Conservation (phyloP, 2,113 vertebrate genomes). For the Setophaga kirtlandii region DNA sequence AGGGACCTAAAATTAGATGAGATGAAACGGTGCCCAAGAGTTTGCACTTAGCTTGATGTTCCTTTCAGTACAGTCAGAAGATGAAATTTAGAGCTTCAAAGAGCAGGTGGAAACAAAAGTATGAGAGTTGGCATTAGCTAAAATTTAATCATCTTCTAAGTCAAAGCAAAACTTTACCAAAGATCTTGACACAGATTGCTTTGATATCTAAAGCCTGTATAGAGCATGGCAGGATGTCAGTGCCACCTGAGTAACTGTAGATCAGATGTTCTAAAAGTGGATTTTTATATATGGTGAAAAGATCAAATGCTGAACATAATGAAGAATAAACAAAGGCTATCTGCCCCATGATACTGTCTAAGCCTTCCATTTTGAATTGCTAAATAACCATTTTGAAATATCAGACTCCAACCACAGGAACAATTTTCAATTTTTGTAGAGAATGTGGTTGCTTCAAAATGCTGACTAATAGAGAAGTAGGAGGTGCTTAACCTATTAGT, state of each 20-base stretch:
- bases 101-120: constrained; percentile 23
- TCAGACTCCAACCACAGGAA: not conserved
- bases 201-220: not conserved
- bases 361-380: not conserved
- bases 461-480: not conserved
- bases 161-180: not conserved
- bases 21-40: constrained; percentile 23
- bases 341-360: not conserved
- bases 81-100: constrained; percentile 37
- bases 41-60: constrained; percentile 33
- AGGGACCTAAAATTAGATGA: constrained; percentile 44
- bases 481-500: not conserved
- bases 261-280: not conserved
- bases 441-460: not conserved
- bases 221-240: not conserved
- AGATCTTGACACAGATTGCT: not conserved
- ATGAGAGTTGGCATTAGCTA: not conserved
- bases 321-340: not conserved
- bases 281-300: not conserved
- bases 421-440: not conserved
- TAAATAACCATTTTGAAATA: not conserved
- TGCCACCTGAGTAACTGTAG: not conserved
- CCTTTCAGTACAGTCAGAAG: constrained; percentile 11
- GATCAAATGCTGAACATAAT: constrained; percentile 2
- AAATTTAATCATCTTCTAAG: constrained; percentile 9